phyloP scores from a whole-genome alignment of 2,797 vertebrate genomes.

The Pteronotus mesoamericanus region DNA sequence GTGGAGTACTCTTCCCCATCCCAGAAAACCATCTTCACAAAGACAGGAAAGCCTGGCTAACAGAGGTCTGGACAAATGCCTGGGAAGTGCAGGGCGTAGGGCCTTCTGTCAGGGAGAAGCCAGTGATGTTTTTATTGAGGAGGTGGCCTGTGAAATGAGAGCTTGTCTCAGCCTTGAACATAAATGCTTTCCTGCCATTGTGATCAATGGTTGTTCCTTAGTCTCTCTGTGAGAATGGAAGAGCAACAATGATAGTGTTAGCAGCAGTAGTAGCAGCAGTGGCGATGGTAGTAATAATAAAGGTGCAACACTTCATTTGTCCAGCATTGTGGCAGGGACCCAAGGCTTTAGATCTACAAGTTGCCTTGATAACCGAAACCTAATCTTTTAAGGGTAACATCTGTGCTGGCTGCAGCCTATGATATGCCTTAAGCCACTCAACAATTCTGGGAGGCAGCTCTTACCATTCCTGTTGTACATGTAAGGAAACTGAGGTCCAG shows the following conservation, averaged over 20 bases:
- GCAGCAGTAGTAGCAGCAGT: no score
- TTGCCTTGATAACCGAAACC: background rate
- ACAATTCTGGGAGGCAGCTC: background rate
- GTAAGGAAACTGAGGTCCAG: background rate
- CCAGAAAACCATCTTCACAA: background rate
- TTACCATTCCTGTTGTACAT: background rate
- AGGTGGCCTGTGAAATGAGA: background rate
- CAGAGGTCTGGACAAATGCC: background rate
- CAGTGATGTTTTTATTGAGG: background rate
- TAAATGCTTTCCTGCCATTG: background rate
- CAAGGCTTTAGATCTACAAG: background rate
- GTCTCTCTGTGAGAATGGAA: background rate
- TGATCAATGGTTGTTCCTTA: background rate
- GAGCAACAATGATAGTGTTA: rapidly evolving
- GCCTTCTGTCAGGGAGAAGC: background rate
- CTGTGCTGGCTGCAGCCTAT: background rate
- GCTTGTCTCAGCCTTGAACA: background rate
- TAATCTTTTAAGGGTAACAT: background rate
- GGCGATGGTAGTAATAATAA: rapidly evolving
- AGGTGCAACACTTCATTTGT: rapidly evolving
- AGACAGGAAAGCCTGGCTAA: background rate
- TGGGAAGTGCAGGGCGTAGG: background rate
- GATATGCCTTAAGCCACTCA: background rate
- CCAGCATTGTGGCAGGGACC: background rate
- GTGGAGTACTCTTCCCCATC: background rate